Evolutionary conservation across 2,797 vertebrate genomes (phyloP), one percentile per base, ranked within the genome.

Genomic region (Nyctibius grandis): DNA sequence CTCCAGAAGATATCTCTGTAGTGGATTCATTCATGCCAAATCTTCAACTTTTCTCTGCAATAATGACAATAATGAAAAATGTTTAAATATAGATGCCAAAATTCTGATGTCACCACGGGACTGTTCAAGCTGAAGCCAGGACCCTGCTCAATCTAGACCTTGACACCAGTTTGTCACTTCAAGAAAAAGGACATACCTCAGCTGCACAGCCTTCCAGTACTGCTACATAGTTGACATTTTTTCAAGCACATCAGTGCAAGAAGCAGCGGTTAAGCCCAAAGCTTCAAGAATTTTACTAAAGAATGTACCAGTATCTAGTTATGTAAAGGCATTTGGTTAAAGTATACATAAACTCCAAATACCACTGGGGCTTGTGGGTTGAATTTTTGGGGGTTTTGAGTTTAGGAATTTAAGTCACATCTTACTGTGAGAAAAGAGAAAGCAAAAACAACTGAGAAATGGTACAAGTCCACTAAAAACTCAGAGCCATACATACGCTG

Each of bases 391-490:
- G 69, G 89, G 53, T 81, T 92, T 90, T 81, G 50, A 67, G 56
- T 79, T 95, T 73, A 92, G 85, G 89, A 96, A 85, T 95, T 96
- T 89, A 88, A 91, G 91, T 95, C 6, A 0, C 75, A 85, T 96
- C 77, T 91, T 82, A 95, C 89, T 95, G 86, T 92, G 93, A 96
- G 88, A 96, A 94, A 96, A 95, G 78, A 95, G 87, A 96, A 96
- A 92, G 85, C 60, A 95, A 94, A 95, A 96, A 92, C 68, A 95
- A 95, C 77, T 74, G 82, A 89, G 77, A 91, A 91, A 91, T 76
- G 18, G n/a, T 96, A 80, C 56, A 88, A 72, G 88, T 95, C 72
- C 80, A 93, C 85, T 91, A 89, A 90, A 94, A 94, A 72, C 83
- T 79, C 53, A 72, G 77, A 88, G 84, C 84, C 82, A 88, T 94